phyloP scores from a whole-genome alignment of 2,797 vertebrate species.

The Periophthalmus magnuspinnatus region DNA sequence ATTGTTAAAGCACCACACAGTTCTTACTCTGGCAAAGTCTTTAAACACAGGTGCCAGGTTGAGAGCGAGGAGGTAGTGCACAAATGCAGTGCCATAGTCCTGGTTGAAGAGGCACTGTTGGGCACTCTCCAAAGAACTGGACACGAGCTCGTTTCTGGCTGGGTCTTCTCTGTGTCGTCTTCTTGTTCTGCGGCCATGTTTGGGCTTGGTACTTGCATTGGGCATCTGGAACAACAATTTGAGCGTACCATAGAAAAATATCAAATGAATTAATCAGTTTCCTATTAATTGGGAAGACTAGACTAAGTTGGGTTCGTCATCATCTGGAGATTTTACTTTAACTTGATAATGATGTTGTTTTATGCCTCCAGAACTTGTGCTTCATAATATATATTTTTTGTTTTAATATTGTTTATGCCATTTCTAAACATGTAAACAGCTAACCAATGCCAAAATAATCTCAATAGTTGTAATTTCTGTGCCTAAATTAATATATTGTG shows the following conservation, averaged over 20 bases:
- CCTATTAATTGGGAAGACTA: background rate
- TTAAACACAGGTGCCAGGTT: conserved; percentile 91
- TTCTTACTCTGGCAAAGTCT: conserved; percentile 81
- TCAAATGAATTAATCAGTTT: background rate
- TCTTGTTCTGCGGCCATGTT: conserved; percentile 65
- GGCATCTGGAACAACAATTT: conserved; percentile 74
- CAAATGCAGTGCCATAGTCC: conserved; percentile 94
- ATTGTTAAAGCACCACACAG: background rate
- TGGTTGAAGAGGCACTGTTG: conserved; percentile 88
- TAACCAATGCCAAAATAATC: too few relatives aligned
- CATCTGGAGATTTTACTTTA: too few relatives aligned
- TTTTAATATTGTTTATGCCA: too few relatives aligned
- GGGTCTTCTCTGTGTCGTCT: conserved; percentile 74
- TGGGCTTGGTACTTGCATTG: conserved; percentile 72
- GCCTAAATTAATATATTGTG: too few relatives aligned
- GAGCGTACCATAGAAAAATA: background rate
- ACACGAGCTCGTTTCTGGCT: conserved; percentile 85
- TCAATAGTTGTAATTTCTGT: too few relatives aligned
- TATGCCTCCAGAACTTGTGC: too few relatives aligned
- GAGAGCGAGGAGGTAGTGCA: conserved; percentile 93
- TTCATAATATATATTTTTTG: too few relatives aligned
- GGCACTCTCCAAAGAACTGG: conserved; percentile 89
- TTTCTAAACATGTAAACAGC: too few relatives aligned
- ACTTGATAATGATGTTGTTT: too few relatives aligned
- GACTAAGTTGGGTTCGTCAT: too few relatives aligned